Base-by-base conservation (phyloP, 2,113 vertebrate species). In the Tupaia tana region DNA sequence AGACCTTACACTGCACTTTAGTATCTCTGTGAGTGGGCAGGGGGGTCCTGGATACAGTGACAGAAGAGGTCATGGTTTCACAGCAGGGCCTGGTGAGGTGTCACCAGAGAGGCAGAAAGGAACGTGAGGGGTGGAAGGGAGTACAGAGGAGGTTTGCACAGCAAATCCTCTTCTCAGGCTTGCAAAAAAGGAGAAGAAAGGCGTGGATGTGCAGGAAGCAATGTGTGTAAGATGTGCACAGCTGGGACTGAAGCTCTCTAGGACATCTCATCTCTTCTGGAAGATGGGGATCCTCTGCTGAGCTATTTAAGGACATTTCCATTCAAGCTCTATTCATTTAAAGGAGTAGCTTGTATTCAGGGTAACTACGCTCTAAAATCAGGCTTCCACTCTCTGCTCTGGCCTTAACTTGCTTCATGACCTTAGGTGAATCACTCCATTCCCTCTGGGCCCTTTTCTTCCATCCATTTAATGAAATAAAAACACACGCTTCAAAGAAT, bases 151-250 rank as follows among this genome's bases (percentile, higher is more conserved):
- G n/a, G 54, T 69, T 59, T 24, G 6, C 54, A 34, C 3, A 58
- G 59, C 16, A 61, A 66, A 27, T 15, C 67, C 14, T 59, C 27
- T 18, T 54, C 67, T 73, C 63, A 73, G 81, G 29, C 14, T 81
- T 19, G 0, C 14, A 58, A 25, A 43, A 77, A 91, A 43, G 12
- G 31, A 73, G 84, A 14, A 24, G 82, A n/a, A 43, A 64, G 43
- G 29, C 0, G 0, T 0, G 52, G 3, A 7, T 1, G 2, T 15
- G 54, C 87, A 15, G n/a, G 9, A 10, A 83, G 14, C 2, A 1
- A 2, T 0, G 2, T 29, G 70, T 24, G 61, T 3, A 11, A 10
- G 15, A 64, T 9, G 25, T 1, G 8, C 4, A 15, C 64, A 80
- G 70, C 87, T 64, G 56, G 52, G 73, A 9, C 5, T n/a, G 3